Conservation (phyloP, 2,797 vertebrate genomes). For the Mormyrops attenuatus region DNA sequence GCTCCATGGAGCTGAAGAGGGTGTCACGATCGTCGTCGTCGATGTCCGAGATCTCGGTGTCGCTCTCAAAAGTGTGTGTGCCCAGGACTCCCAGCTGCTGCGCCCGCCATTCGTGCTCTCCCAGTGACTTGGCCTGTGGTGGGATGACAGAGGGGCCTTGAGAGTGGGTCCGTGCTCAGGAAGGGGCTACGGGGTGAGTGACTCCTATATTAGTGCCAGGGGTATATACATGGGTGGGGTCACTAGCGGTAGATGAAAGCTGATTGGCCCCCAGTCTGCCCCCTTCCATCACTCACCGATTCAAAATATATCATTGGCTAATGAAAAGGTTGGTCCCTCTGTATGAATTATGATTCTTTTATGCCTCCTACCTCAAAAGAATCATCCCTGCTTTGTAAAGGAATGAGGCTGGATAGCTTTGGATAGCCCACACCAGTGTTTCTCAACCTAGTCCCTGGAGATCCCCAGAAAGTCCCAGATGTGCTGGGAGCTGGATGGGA, state of each 20-base stretch:
- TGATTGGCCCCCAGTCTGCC: background rate
- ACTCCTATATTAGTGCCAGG: background rate
- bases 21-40: slow-evolving; percentile 96
- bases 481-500: background rate
- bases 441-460: background rate
- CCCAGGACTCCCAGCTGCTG: slow-evolving; percentile 84
- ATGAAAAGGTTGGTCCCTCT: background rate
- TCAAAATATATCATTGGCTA: background rate
- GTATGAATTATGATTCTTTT: background rate
- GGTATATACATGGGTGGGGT: background rate
- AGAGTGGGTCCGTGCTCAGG: background rate
- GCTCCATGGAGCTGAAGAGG: slow-evolving; percentile 94
- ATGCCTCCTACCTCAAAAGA: background rate
- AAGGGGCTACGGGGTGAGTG: background rate
- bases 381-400: background rate
- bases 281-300: background rate
- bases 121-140: slow-evolving; percentile 84
- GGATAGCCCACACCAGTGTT: background rate
- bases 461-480: background rate
- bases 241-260: background rate
- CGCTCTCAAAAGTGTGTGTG: slow-evolving; percentile 88
- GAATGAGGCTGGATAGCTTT: background rate
- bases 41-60: slow-evolving; percentile 97
- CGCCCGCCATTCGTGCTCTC: slow-evolving; percentile 92
- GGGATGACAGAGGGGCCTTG: background rate